These are phyloP conservation scores for Pogonus chalceus DNA, from an alignment of 1,140 invertebrate genomes.

Conservation along the genomic window DNA sequence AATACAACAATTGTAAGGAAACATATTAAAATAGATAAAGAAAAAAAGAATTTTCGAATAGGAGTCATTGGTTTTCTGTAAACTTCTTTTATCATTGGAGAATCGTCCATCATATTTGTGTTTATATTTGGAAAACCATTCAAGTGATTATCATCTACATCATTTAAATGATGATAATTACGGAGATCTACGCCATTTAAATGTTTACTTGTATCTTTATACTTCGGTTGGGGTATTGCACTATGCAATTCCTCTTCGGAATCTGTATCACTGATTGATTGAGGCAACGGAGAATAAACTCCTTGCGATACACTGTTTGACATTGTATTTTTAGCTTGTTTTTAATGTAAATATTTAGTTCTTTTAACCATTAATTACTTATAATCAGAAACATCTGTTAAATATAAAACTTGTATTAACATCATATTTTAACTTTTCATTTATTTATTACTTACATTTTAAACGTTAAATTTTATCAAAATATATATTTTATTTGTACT, in stretches of 20 bases:
- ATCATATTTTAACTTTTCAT: too few relatives aligned
- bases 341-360: too few relatives aligned
- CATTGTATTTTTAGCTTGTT: too few relatives aligned
- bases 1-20: slow-evolving; percentile 59
- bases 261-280: slow-evolving; percentile 61
- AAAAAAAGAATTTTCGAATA: slow-evolving; percentile 51
- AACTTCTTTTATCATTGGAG: slow-evolving; percentile 48
- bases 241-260: slow-evolving; percentile 55
- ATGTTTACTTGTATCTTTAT: slow-evolving; percentile 20
- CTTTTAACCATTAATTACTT: too few relatives aligned
- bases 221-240: slow-evolving; percentile 26
- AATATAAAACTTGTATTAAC: too few relatives aligned
- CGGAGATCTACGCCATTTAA: slow-evolving; percentile 15
- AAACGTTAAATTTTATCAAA: too few relatives aligned
- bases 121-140: slow-evolving; percentile 27
- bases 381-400: too few relatives aligned
- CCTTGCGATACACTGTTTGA: slow-evolving; percentile 33
- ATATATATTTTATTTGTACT: too few relatives aligned
- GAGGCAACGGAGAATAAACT: slow-evolving; percentile 58
- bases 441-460: too few relatives aligned
- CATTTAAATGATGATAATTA: slow-evolving; percentile 21
- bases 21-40: slow-evolving; percentile 57
- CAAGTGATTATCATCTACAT: slow-evolving; percentile 31
- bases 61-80: slow-evolving; percentile 48
- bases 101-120: slow-evolving; percentile 36